A percentile compares a stretch with the other conserved stretches of the same genome.
Conservation (phyloP, 2,888 invertebrate species). For the Theretra japonica region DNA sequence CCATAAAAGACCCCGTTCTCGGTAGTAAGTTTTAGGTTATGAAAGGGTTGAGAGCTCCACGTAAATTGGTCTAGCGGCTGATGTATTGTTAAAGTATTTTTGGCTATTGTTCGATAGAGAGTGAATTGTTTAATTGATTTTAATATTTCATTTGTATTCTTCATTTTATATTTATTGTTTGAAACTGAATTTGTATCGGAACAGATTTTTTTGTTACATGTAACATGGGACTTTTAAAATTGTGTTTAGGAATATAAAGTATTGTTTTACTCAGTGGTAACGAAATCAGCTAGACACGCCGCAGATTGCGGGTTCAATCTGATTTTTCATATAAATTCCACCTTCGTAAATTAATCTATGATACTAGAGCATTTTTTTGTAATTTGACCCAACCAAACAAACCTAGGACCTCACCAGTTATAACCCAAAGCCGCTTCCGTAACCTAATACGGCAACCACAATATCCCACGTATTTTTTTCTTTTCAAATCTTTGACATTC, state of each 20-base stretch:
- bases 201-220: too few relatives aligned
- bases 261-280: too few relatives aligned
- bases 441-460: not conserved
- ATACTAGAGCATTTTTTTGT: too few relatives aligned
- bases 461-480: not conserved
- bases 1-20: conserved; percentile 10
- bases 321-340: too few relatives aligned
- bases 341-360: too few relatives aligned
- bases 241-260: not conserved
- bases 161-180: not conserved
- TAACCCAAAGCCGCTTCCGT: too few relatives aligned
- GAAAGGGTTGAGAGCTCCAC: conserved; percentile 43
- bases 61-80: conserved; percentile 44
- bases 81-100: conserved; percentile 54
- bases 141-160: conserved; percentile 1
- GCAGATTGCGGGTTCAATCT: too few relatives aligned
- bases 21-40: conserved; percentile 33
- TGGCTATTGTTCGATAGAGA: conserved; percentile 45
- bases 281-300: too few relatives aligned
- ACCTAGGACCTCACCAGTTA: too few relatives aligned
- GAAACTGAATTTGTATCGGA: not conserved
- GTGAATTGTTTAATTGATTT: conserved; percentile 21
- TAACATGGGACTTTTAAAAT: not conserved
- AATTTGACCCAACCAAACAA: too few relatives aligned
- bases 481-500: not conserved